Base-by-base conservation (phyloP, 2,797 vertebrate genomes). In the Echeneis naucrates region DNA sequence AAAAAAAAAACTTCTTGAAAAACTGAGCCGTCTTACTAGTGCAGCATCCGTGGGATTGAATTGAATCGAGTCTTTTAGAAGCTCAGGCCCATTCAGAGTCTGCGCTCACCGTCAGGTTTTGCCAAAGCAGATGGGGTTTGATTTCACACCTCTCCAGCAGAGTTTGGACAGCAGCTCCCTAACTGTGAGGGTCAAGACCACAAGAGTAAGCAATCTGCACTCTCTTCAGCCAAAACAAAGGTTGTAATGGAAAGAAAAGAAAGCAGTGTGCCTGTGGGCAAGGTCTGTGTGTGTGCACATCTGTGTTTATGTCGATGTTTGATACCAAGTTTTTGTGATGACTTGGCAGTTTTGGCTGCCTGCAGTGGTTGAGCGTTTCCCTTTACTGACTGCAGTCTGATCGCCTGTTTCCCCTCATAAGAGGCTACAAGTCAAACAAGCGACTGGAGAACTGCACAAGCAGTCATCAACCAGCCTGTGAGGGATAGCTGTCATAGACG, bases 261-360 rank as follows among this genome's bases (percentile, higher is more conserved):
- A 32, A 48, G 47, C 40, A 2, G 48, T 12, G 57, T 19, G 59
- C 30, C 23, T 45, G 44, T 14, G 5, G n/a, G 30, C 64, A 1
- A 21, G 24, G 37, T 57, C 32, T 78, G 38, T 61, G 45, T 64
- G 66, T 64, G 66, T n/a, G 59, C 85, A 89, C 88, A 90, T 91
- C 87, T 90, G 90, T 88, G 87, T 90, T 89, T 79, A 78, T 79
- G 68, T 65, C 8, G 0, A 53, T 37, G 78, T 73, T 81, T 13
- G 51, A 74, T 72, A n/a, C 37, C 57, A 75, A 57, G 57, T 59
- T 90, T n/a, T 89, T 68, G 69, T 86, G 89, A 90, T 86, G 88
- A 90, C 79, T 85, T 47, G 63, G 79, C 88, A 72, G 67, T 71
- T 91, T 83, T 52, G 55, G 69, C 52, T 19, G 75, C 71, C 55